phyloP scores from a whole-genome alignment of 2,113 vertebrate species.

The Vireo altiloquus region DNA sequence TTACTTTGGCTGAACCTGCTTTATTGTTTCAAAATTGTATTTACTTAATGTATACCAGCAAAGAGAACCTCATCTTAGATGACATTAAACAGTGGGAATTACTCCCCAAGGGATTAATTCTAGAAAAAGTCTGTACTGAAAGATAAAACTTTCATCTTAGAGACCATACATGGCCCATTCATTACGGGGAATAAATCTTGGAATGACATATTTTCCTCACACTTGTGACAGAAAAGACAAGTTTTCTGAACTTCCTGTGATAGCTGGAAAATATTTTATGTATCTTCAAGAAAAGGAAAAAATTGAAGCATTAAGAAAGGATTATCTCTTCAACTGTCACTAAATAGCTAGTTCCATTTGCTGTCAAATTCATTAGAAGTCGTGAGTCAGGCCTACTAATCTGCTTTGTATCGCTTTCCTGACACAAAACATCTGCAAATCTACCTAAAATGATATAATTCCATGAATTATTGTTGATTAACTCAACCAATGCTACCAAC shows the following conservation, averaged over 20 bases:
- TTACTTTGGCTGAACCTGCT: not conserved
- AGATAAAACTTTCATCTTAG: not conserved
- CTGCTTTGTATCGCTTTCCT: not conserved
- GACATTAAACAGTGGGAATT: not conserved
- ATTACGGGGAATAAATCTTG: not conserved
- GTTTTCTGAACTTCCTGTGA: not conserved
- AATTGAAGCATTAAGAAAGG: not conserved
- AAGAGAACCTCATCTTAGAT: not conserved
- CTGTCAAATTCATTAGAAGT: not conserved
- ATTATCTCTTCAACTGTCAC: not conserved
- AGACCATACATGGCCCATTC: not conserved
- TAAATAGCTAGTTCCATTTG: not conserved
- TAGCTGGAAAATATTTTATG: not conserved
- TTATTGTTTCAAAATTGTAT: slow-evolving; percentile 12
- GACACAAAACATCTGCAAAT: not conserved
- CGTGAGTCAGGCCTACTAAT: not conserved
- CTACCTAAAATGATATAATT: not conserved
- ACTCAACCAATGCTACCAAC: not conserved
- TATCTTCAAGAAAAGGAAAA: not conserved
- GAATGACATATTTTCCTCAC: not conserved
- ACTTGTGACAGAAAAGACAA: not conserved
- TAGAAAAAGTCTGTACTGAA: not conserved
- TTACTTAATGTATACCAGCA: not conserved
- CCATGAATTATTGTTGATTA: not conserved
- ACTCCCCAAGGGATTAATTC: not conserved